Base-by-base conservation (phyloP, 2,888 invertebrate genomes). In the Drosophila fungiperda region DNA sequence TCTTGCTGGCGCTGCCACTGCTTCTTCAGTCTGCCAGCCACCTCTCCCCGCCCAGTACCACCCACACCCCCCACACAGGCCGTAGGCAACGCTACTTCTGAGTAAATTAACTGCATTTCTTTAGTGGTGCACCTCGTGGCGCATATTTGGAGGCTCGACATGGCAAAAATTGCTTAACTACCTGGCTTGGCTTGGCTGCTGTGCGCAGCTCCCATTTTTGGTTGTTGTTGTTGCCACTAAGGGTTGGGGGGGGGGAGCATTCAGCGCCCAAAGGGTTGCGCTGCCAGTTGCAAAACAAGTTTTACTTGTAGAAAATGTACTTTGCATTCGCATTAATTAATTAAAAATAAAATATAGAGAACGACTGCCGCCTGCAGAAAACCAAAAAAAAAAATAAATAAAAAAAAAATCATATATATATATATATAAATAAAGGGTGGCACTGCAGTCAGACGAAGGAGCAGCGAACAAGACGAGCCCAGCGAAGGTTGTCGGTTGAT, bases 291-390 rank as follows among this genome's bases (percentile, higher is more conserved):
- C 86, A 80, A 83, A 83, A 89, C 89, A 91, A 91, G 91, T 91
- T 87, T 88, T 82, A 86, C 91, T 91, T 91, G 91, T 91, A 91
- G 91, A 91, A 91, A 89, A 88, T 78, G 87, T 91, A 90, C 90
- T 89, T 90, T 91, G 88, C 91, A 87, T 90, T 91, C 91, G 83
- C 91, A 90, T 91, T 91, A 90, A 90, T 91, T 91, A 91, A 90
- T 90, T 90, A 91, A 91, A 91, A 90, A 90, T 86, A 90, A 90
- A 90, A 90, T 79, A 90, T 85, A 87, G 67, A 80, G 80, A 80
- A 54, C 60, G 38, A 62, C 65, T 23, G 73, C 65, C 68, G 78
- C 78, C 68, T 78, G 72, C 78, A 78, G 65, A 53, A 78, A 71
- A 59, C 59, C 61, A 61, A 66, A 57, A 63, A 65, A 29, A 55